Base-by-base conservation (phyloP, 2,888 invertebrate species). In the Lamellibrachia columna region DNA sequence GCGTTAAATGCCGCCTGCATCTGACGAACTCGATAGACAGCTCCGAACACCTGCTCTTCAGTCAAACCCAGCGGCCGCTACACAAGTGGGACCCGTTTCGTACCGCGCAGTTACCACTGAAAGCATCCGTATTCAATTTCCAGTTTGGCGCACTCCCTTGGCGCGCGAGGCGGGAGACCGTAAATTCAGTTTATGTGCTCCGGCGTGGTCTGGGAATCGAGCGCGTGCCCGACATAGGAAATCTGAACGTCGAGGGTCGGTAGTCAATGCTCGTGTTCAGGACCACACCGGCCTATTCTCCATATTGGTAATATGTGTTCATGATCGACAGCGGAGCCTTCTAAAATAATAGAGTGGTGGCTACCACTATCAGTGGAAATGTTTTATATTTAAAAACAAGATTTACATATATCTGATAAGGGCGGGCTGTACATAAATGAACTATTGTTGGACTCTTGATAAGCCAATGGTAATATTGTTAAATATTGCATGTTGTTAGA, bases 101-200 rank as follows among this genome's bases (percentile, higher is more conserved):
- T 11, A 22, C 22, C 22, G 75, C 75, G 22, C n/a, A 75, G 75
- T 75, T 15, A 75, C 75, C 75, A 75, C 75, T 75, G 75, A 75
- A 75, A 75, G 75, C 75, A 75, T 75, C 75, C 22, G 22, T 75
- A 75, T 75, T 75, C 75, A 75, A 75, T 75, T 75, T 75, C 75
- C 75, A 75, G 75, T 75, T 75, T 75, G 15, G n/a, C n/a, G 75
- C 75, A n/a, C 75, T 75, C 75, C 75, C 75, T 75, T 75, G 75
- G 22, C 75, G 75, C 75, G 22, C 11, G n/a, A 75, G 15, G 15
- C 75, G 75, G 75, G 22, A 75, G 75, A 75, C 75, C 75, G 75
- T 75, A 75, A 75, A 75, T 75, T 75, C 75, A n/a, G 75, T 75
- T 75, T 75, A 75, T 75, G 75, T 22, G 75, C 75, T 22, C 75